Percentiles rank a stretch among this genome's conserved stretches.
These are phyloP conservation scores for Paramuricea clavata DNA, from an alignment of 92 coral and sea anemone species.

Conservation along the genomic window DNA sequence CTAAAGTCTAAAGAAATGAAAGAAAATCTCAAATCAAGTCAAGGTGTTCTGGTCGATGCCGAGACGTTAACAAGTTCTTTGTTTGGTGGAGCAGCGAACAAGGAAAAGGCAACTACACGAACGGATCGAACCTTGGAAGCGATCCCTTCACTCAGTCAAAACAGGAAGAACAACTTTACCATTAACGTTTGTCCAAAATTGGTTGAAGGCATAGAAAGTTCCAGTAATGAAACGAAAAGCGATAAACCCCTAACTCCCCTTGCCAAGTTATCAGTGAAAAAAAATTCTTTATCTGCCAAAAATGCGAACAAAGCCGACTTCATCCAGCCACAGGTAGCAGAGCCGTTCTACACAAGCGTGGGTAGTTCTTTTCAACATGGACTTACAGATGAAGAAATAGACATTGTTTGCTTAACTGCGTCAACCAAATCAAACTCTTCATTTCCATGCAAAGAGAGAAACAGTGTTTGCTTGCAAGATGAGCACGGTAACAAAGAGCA, in stretches of 20 bases:
- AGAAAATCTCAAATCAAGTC: not conserved
- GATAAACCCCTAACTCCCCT: not conserved
- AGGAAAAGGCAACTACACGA: not conserved
- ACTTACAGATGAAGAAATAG: not conserved
- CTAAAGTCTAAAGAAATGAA: conserved; percentile 1
- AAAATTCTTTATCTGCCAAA: not conserved
- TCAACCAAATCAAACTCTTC: not conserved
- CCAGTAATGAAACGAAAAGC: not conserved
- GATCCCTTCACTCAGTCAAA: not conserved
- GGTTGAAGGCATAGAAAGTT: not conserved
- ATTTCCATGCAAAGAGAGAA: not conserved
- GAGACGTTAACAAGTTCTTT: not conserved
- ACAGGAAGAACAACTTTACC: not conserved
- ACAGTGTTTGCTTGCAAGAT: not conserved
- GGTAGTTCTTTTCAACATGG: not conserved
- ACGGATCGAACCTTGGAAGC: not conserved
- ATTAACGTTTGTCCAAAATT: not conserved
- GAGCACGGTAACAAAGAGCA: not conserved
- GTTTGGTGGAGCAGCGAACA: not conserved
- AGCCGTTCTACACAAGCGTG: not conserved
- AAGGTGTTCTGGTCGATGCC: not conserved
- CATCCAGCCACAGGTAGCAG: not conserved
- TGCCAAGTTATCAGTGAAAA: not conserved
- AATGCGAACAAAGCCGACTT: not conserved
- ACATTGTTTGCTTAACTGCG: not conserved